phyloP scores from a whole-genome alignment of 2,113 vertebrate species.

The Siphamia tubifer region DNA sequence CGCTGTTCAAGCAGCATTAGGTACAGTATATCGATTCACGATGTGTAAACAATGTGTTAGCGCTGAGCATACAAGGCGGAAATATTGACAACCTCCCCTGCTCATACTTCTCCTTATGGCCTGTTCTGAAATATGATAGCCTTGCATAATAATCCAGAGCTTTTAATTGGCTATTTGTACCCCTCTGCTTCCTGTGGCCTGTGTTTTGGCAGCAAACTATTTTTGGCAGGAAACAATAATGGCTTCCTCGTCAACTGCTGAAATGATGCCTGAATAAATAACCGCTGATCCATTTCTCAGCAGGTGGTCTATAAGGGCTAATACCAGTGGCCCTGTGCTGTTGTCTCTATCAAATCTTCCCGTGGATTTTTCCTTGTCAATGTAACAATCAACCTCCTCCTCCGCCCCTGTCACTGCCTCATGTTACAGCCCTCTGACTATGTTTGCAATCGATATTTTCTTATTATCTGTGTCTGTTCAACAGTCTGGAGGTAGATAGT shows the following conservation, averaged over 20 bases:
- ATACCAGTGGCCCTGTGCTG: not conserved
- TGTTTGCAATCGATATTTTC: constrained; percentile 71
- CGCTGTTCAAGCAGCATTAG: constrained; percentile 64
- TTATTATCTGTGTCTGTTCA: constrained; percentile 63
- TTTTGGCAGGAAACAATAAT: constrained; percentile 17
- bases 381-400: not conserved
- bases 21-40: constrained; percentile 60
- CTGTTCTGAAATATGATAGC: constrained; percentile 44
- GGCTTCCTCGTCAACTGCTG: not conserved
- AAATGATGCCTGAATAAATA: constrained; percentile 22
- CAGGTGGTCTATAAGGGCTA: constrained; percentile 13
- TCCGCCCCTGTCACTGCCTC: not conserved
- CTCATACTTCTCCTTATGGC: constrained; percentile 18
- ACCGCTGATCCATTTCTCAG: constrained; percentile 20
- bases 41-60: constrained; percentile 62
- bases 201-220: constrained; percentile 23
- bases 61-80: constrained; percentile 54
- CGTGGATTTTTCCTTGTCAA: not conserved
- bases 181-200: constrained; percentile 17
- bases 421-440: constrained; percentile 32
- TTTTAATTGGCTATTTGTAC: constrained; percentile 57
- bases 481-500: constrained; percentile 55
- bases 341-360: constrained; percentile 27
- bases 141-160: constrained; percentile 28
- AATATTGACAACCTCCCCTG: constrained; percentile 59